Evolutionary conservation across 2,888 invertebrate genomes (phyloP).

Genomic region (Pristionchus mayeri): DNA sequence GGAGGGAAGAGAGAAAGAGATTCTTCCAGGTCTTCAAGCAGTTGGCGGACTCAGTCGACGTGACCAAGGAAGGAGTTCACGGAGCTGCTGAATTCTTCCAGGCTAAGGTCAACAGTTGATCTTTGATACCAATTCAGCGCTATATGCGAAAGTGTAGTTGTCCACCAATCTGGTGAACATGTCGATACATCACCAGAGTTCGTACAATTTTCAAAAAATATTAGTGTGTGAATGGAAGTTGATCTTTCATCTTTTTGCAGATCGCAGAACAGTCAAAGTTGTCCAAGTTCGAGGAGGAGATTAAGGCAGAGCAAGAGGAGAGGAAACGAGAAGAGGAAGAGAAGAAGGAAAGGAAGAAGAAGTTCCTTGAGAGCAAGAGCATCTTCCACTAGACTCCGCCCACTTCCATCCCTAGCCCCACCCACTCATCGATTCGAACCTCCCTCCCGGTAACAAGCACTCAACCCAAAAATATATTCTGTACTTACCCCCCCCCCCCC

Average conservation of each 20-base stretch:
- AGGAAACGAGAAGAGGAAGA: slow-evolving; percentile 60
- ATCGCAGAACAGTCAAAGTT: slow-evolving; percentile 65
- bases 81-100: slow-evolving; percentile 69
- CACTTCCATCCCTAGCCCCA: background rate
- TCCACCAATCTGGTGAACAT: no score
- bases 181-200: no score
- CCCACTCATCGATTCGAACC: background rate
- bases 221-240: no score
- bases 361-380: slow-evolving; percentile 63
- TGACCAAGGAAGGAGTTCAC: slow-evolving; percentile 67
- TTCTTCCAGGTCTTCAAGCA: slow-evolving; percentile 58
- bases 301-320: slow-evolving; percentile 65
- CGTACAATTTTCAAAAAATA: no score
- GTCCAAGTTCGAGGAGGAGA: slow-evolving; percentile 66
- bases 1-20: no score
- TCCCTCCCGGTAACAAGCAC: background rate
- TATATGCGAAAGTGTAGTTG: no score
- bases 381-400: slow-evolving; percentile 60
- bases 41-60: slow-evolving; percentile 65
- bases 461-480: background rate
- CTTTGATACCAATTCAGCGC: background rate
- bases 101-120: slow-evolving; percentile 58
- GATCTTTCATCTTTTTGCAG: slow-evolving; percentile 48
- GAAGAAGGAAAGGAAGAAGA: slow-evolving; percentile 58
- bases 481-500: background rate